A percentile compares a stretch with the other conserved stretches of the same genome.
These are phyloP conservation scores for Zaprionus tsacasi DNA, from an alignment of 1,140 invertebrate genomes.

Conservation along the genomic window DNA sequence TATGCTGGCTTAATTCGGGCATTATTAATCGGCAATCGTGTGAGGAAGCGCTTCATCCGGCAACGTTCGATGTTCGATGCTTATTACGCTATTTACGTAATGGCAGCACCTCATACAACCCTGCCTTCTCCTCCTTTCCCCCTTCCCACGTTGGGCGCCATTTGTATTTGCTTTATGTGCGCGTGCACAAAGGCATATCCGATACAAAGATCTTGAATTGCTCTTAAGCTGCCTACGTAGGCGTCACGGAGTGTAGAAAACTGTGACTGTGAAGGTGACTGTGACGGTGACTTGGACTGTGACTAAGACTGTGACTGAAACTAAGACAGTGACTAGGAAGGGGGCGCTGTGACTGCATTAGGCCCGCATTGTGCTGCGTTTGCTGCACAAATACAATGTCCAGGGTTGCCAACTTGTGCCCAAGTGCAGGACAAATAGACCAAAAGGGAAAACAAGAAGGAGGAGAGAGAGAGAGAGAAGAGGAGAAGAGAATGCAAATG, in stretches of 20 bases:
- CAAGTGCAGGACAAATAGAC: constrained; percentile 46
- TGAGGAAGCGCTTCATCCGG: constrained; percentile 34
- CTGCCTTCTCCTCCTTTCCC: too few species aligned
- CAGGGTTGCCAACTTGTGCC: constrained; percentile 29
- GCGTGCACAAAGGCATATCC: not conserved
- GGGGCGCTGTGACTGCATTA: constrained; percentile 10
- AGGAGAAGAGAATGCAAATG: constrained; percentile 35
- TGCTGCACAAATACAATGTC: constrained; percentile 34
- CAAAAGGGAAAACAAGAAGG: constrained; percentile 8
- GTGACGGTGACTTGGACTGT: not conserved
- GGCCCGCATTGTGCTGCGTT: constrained; percentile 26
- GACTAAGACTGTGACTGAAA: too few species aligned
- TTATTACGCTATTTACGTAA: constrained; percentile 24
- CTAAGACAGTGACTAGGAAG: too few species aligned
- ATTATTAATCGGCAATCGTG: constrained; percentile 50
- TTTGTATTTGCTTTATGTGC: constrained; percentile 6
- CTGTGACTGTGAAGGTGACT: not conserved
- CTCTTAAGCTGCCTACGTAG: constrained; percentile 3
- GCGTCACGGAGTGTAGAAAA: not conserved
- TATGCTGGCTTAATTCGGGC: constrained; percentile 48
- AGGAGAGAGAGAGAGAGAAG: not conserved
- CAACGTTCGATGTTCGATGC: constrained; percentile 16
- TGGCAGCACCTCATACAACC: not conserved
- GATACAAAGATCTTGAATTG: not conserved
- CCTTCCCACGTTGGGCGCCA: constrained; percentile 11